These are phyloP conservation scores for Menidia beryllina DNA, from an alignment of 2,113 vertebrate genomes.

Conservation along the genomic window DNA sequence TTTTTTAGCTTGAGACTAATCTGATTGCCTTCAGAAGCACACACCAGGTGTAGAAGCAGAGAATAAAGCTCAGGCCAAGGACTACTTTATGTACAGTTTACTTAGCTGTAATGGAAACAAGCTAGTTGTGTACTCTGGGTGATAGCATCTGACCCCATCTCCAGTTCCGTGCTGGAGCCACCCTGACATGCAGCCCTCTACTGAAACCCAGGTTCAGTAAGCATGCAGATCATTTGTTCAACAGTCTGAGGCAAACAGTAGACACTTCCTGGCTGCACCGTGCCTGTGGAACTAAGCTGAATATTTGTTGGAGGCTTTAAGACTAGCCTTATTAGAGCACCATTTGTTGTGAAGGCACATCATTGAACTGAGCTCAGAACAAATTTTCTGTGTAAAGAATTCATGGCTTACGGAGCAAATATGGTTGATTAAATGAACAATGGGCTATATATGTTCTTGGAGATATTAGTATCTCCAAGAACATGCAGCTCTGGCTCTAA, in stretches of 20 bases:
- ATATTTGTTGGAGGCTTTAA: conserved; percentile 25
- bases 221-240: background rate
- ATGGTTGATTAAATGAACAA: conserved; percentile 49
- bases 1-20: conserved; percentile 68
- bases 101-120: conserved; percentile 7
- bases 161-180: background rate
- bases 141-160: background rate
- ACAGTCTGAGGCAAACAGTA: conserved; percentile 17
- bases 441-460: no score
- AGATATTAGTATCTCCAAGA: conserved; percentile 23
- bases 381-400: conserved; percentile 59
- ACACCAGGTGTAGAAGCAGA: background rate
- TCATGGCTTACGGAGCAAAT: conserved; percentile 21
- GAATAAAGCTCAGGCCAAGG: background rate
- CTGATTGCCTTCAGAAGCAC: conserved; percentile 48
- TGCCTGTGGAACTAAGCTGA: background rate
- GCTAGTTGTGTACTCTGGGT: background rate
- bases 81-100: background rate
- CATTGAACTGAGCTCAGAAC: conserved; percentile 57
- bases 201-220: conserved; percentile 1
- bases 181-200: background rate
- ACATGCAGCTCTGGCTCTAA: conserved; percentile 17
- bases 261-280: conserved; percentile 3
- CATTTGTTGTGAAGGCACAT: conserved; percentile 37
- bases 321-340: conserved; percentile 7